Conservation (phyloP, 2,797 vertebrate species). For the Staurois parvus region DNA sequence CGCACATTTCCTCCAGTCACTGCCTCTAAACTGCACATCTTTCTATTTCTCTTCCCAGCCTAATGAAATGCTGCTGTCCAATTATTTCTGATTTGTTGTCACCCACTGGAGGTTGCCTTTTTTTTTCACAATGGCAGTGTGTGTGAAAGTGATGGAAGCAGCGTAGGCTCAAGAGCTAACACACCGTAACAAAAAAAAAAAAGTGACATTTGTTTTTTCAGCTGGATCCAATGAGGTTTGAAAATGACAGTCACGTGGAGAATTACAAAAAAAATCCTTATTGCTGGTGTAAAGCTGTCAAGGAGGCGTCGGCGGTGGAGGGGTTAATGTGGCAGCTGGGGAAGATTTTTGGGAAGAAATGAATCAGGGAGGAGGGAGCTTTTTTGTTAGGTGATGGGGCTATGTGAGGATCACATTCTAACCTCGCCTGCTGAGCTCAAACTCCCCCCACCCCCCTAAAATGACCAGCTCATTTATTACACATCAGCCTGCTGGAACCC, state of each 20-base stretch:
- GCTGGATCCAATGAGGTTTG: too few species aligned
- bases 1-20: slow-evolving; percentile 40
- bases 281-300: too few species aligned
- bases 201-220: too few species aligned
- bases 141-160: slow-evolving; percentile 35
- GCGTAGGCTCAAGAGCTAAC: too few species aligned
- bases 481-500: too few species aligned
- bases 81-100: slow-evolving; percentile 66
- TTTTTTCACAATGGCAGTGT: slow-evolving; percentile 48
- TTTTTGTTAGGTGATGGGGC: slow-evolving; percentile 20
- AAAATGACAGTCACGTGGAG: too few species aligned
- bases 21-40: too few species aligned
- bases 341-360: slow-evolving; percentile 23
- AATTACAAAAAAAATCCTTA: too few species aligned
- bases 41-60: slow-evolving; percentile 63
- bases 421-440: slow-evolving; percentile 4
- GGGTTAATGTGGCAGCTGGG: slow-evolving; percentile 52
- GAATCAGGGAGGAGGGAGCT: neutral
- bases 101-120: slow-evolving; percentile 32
- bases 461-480: slow-evolving; percentile 20
- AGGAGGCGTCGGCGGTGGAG: neutral
- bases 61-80: slow-evolving; percentile 67
- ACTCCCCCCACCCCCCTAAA: neutral
- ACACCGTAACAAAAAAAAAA: too few species aligned
- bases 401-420: slow-evolving; percentile 9